Evolutionary conservation across 2,797 vertebrate species (phyloP).

Genomic region (Limnodromus scolopaceus): DNA sequence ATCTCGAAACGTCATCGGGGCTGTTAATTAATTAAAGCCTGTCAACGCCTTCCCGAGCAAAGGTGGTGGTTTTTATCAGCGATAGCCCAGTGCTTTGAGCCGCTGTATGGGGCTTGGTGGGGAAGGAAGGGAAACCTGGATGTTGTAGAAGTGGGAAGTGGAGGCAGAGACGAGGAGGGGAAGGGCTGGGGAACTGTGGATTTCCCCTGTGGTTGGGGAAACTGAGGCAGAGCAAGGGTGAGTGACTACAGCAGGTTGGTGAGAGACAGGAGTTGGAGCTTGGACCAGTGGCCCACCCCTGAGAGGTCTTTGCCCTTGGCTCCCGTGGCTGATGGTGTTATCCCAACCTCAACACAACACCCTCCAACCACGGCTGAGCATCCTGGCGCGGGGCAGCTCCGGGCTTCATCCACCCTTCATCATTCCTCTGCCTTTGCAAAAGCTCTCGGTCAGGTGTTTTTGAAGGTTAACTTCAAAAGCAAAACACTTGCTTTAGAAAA

Average conservation of each 20-base stretch:
- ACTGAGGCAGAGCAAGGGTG: not conserved
- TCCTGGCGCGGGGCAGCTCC: not conserved
- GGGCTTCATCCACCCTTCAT: not conserved
- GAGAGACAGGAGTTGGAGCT: not conserved
- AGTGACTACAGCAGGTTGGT: accelerated
- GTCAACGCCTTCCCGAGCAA: not conserved
- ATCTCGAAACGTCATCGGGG: not conserved
- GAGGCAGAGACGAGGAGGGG: not conserved
- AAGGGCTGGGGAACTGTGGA: not conserved
- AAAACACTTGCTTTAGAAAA: constrained; percentile 44
- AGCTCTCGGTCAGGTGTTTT: constrained; percentile 3
- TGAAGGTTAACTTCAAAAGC: constrained; percentile 54
- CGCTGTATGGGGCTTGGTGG: not conserved
- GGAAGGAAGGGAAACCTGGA: not conserved
- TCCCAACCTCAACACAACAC: accelerated
- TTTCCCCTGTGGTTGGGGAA: not conserved
- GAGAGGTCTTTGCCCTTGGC: not conserved
- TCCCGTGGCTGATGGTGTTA: not conserved
- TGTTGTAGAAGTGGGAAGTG: not conserved
- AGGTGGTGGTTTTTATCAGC: not conserved
- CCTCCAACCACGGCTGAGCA: not conserved
- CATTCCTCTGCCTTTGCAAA: not conserved
- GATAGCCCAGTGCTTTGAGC: not conserved
- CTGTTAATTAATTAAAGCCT: not conserved
- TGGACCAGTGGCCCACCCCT: not conserved